Conservation (phyloP, 2,113 vertebrate species). For the Rana temporaria region DNA sequence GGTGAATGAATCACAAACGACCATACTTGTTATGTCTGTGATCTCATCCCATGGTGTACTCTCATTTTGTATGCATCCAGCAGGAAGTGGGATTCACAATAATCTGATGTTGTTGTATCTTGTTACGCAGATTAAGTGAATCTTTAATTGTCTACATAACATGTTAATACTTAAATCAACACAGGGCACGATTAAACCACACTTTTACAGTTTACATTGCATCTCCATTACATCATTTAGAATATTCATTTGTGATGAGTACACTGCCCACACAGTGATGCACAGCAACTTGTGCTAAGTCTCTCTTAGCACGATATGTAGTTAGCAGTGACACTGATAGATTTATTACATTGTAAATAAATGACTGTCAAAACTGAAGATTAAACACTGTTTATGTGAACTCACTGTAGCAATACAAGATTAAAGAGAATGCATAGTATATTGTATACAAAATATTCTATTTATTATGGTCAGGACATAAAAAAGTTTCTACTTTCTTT, state of each 20-base stretch:
- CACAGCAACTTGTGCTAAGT: conserved; percentile 3
- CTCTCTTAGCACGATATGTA: conserved; percentile 5
- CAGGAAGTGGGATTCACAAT: neutral
- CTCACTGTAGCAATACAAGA: too few species aligned
- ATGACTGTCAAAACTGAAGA: neutral
- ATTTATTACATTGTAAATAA: neutral
- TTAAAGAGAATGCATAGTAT: too few species aligned
- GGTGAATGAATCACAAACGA: conserved; percentile 1
- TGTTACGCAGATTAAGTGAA: conserved; percentile 8
- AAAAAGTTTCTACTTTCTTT: too few species aligned
- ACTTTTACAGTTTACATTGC: conserved; percentile 19
- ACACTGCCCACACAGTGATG: conserved; percentile 4
- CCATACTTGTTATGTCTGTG: neutral
- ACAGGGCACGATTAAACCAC: conserved; percentile 13
- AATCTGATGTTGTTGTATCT: conserved; percentile 22
- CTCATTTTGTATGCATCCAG: neutral
- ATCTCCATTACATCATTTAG: conserved; percentile 17
- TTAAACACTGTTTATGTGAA: neutral
- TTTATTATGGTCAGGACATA: too few species aligned
- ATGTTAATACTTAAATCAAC: neutral
- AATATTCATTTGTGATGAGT: conserved; percentile 11
- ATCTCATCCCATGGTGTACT: too few species aligned
- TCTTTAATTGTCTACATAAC: neutral
- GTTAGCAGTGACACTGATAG: neutral
- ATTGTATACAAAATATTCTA: too few species aligned